Evolutionary conservation across 2,888 invertebrate genomes (phyloP).

Genomic region (Physocephala rufipes): DNA sequence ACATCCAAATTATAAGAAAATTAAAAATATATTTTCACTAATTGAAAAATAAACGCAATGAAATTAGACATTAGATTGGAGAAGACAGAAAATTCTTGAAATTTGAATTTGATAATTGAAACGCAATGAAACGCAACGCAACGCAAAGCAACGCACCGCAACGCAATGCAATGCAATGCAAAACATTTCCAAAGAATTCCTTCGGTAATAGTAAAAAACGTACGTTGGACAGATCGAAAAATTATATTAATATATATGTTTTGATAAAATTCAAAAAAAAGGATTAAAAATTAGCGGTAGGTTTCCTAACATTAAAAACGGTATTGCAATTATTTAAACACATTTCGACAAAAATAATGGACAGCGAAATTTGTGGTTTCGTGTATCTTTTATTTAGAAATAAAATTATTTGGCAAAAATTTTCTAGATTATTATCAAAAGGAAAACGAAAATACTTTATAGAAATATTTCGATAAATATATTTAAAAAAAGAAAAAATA

Average conservation of each 20-base stretch:
- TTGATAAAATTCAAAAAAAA: conserved; percentile 44
- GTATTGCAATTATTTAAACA: conserved; percentile 32
- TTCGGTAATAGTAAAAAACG: conserved; percentile 56
- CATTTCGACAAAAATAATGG: conserved; percentile 42
- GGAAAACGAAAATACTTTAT: conserved; percentile 12
- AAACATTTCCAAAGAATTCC: too few species aligned
- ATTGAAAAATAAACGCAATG: conserved; percentile 23
- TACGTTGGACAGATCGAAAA: conserved; percentile 53
- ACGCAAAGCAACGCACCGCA: too few species aligned
- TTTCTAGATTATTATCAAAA: conserved; percentile 20
- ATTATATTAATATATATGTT: conserved; percentile 49
- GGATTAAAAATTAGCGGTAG: conserved; percentile 55
- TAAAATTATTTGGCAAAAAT: neutral
- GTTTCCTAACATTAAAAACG: conserved; percentile 60
- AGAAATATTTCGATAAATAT: too few species aligned
- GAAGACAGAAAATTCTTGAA: conserved; percentile 53
- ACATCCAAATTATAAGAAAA: neutral
- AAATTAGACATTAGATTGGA: conserved; percentile 49
- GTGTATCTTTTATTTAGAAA: neutral
- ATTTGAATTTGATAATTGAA: conserved; percentile 45
- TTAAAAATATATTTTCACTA: conserved; percentile 2
- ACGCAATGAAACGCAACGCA: conserved; percentile 44
- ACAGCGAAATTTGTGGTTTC: conserved; percentile 38
- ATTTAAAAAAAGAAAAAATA: conserved; percentile 18
- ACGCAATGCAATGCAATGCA: too few species aligned